Evolutionary conservation across 1,140 invertebrate species (phyloP).

Genomic region (Anoplophora glabripennis): DNA sequence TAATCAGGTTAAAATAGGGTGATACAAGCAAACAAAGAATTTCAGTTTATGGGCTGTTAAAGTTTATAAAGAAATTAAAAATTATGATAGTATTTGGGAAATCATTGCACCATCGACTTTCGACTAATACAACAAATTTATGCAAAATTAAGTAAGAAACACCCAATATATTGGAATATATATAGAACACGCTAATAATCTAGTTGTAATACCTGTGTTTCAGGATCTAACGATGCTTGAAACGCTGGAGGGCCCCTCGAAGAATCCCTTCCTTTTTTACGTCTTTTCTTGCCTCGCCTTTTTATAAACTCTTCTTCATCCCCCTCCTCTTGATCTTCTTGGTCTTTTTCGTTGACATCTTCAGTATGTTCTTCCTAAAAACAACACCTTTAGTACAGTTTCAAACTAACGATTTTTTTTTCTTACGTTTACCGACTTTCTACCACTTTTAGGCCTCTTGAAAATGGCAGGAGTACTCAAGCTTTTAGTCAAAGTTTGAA

Average conservation of each 20-base stretch:
- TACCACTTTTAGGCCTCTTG: constrained; percentile 10
- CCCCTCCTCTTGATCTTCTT: constrained; percentile 27
- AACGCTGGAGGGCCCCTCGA: constrained; percentile 52
- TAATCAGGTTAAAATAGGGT: no score
- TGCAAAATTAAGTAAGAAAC: no score
- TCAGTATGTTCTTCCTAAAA: constrained; percentile 1
- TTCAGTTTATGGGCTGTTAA: no score
- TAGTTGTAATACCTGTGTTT: constrained; percentile 62
- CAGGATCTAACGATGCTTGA: constrained; percentile 56
- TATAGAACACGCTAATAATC: no score
- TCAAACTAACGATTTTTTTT: not conserved
- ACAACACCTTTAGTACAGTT: not conserved
- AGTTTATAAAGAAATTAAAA: no score
- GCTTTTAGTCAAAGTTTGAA: not conserved
- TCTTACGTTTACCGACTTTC: constrained; percentile 10
- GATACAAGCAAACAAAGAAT: no score
- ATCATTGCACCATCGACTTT: no score
- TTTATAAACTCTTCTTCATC: constrained; percentile 45
- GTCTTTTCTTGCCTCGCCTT: constrained; percentile 49
- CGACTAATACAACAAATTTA: no score
- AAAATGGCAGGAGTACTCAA: not conserved
- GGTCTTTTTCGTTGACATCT: constrained; percentile 2
- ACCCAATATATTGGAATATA: no score
- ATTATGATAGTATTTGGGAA: no score
- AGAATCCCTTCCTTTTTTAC: constrained; percentile 52